Evolutionary conservation across 1,140 invertebrate genomes (phyloP), one percentile per base, ranked within the genome.

Genomic region (Alviniconcha marisindica): DNA sequence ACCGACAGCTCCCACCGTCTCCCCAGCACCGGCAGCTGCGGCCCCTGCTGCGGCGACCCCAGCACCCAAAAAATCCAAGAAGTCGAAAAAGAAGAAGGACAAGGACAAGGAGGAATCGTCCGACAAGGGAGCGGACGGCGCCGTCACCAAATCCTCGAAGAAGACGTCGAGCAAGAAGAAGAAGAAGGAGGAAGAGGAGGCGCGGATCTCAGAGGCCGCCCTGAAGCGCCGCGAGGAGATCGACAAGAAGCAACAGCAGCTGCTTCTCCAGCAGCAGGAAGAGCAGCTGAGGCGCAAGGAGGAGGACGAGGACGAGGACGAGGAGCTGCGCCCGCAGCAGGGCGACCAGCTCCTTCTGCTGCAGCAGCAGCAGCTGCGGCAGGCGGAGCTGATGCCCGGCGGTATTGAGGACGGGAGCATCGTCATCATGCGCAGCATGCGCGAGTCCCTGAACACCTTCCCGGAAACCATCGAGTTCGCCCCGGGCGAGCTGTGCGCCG

Each of bases 401-500:
- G n/a, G n/a, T n/a, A n/a, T n/a, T n/a, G n/a, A n/a, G n/a, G n/a
- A n/a, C n/a, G n/a, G n/a, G n/a, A n/a, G n/a, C 63, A 33, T 36
- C 77, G 10, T 33, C 31, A 42, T 31, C n/a, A 3, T 14, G 14
- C 48, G 4, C 42, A 63, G 31, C 28, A 76, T 15, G 24, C 48
- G 12, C 38, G 54, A 28, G 38, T 73, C 24, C 40, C 73, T 83
- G 31, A 74, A 71, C 48, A 69, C 54, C 77, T 85, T 91, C 31
- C 91, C 91, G 0, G 90, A 91, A 44, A 88, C 81, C 69, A 92
- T 92, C 28, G 88, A 80, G 42, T 92, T 91, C 81, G 84, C 85
- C 54, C 90, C 88, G 81, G 90, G 86, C 66, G 89, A 92, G 63
- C 66, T 92, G 21, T 87, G 85, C 1, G 89, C 89, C 82, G 91